Percentiles rank a stretch among this genome's conserved stretches.
Conservation (phyloP, 2,888 invertebrate species). For the Drosophila atripex region DNA sequence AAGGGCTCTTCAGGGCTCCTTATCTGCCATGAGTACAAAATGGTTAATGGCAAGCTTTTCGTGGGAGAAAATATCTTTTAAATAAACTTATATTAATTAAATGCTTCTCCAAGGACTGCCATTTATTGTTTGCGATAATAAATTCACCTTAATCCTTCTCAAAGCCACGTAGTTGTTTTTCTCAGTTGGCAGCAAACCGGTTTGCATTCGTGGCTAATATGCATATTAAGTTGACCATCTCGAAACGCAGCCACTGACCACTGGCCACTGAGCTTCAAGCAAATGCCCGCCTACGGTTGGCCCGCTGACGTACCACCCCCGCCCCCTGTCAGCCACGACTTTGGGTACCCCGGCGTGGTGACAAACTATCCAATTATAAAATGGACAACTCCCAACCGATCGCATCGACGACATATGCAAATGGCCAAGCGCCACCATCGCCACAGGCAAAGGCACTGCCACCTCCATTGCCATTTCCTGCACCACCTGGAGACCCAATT, state of each 20-base stretch:
- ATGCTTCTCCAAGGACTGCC: background rate
- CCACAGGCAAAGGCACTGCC: constrained; percentile 21
- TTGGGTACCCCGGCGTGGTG: constrained; percentile 11
- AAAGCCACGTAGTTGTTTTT: constrained; percentile 7
- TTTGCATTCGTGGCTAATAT: constrained; percentile 30
- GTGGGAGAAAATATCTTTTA: background rate
- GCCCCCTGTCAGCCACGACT: background rate
- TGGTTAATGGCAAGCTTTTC: background rate
- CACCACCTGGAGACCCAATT: constrained; percentile 46
- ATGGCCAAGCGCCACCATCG: constrained; percentile 59
- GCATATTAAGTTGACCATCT: constrained; percentile 43
- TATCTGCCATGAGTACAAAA: constrained; percentile 20
- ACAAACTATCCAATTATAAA: constrained; percentile 76
- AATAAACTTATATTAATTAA: constrained; percentile 14
- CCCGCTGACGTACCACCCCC: background rate
- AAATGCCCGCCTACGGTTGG: constrained; percentile 35
- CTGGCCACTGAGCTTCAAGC: constrained; percentile 36
- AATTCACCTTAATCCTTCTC: constrained; percentile 20
- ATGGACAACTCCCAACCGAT: constrained; percentile 67
- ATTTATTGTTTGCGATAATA: constrained; percentile 21
- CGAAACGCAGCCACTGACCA: constrained; percentile 35
- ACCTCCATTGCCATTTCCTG: constrained; percentile 34
- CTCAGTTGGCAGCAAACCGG: constrained; percentile 15
- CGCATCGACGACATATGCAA: constrained; percentile 48
- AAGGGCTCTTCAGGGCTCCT: constrained; percentile 8